Percentiles rank a stretch among this genome's conserved stretches.
Conservation (phyloP, 2,888 invertebrate genomes). For the Nasonia oneida region DNA sequence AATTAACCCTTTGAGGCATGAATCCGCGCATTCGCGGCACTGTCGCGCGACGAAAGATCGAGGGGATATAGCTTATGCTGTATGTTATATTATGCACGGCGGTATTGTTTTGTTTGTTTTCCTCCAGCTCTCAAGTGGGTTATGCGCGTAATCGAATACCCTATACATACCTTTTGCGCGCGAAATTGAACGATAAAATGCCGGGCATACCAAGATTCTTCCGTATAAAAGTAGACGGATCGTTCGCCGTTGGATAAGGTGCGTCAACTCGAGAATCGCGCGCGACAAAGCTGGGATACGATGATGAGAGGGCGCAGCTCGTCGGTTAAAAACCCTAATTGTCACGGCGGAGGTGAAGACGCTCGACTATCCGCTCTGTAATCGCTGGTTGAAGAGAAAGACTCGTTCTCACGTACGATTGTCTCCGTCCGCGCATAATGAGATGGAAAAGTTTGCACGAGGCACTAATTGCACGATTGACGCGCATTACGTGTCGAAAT, state of each 20-base stretch:
- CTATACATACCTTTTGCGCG: too few species aligned
- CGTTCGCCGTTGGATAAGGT: neutral
- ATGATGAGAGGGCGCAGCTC: constrained; percentile 24
- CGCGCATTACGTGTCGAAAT: constrained; percentile 60
- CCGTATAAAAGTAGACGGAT: too few species aligned
- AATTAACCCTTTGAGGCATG: constrained; percentile 47
- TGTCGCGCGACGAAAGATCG: neutral
- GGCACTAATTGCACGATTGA: constrained; percentile 60
- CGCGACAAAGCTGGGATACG: neutral
- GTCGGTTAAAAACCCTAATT: constrained; percentile 5
- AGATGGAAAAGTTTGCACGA: constrained; percentile 63
- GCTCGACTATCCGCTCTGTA: constrained; percentile 29
- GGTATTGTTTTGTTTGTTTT: neutral
- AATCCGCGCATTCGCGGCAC: constrained; percentile 40
- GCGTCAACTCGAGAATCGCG: neutral
- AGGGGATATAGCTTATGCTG: neutral
- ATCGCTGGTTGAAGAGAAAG: neutral
- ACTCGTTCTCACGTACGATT: constrained; percentile 9
- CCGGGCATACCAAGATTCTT: too few species aligned
- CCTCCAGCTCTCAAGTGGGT: too few species aligned
- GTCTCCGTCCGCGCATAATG: constrained; percentile 39
- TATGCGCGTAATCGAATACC: neutral
- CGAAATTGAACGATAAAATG: too few species aligned
- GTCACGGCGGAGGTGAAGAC: neutral
- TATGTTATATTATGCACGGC: neutral